Base-by-base conservation (phyloP, 2,113 vertebrate species). In the Pyxicephalus adspersus region DNA sequence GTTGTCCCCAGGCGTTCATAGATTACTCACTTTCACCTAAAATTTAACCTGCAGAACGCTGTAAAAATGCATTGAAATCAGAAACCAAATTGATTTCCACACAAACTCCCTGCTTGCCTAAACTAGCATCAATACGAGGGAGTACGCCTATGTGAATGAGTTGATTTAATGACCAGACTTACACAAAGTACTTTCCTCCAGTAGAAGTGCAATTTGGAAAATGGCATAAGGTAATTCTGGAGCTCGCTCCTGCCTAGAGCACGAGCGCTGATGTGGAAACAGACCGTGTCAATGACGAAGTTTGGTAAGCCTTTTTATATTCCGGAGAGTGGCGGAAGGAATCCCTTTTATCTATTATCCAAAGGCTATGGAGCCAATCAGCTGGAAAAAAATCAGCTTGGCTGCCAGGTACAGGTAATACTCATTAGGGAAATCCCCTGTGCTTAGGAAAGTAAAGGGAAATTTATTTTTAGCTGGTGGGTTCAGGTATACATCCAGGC, bases 81-180 rank as follows among this genome's bases (percentile, higher is more conserved):
- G 77, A 84, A 88, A 92, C 88, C 92, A 86, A 93, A 93, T 91
- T 91, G 91, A 94, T 93, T 93, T 94, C 88, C 89, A 90, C 91
- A 91, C 89, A 90, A 90, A 91, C 92, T 90, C 89, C 90, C 86
- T 89, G 84, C 89, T 92, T 90, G 88, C 90, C 89, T 92, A 91
- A 92, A 87, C 87, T 80, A 76, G 87, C 90, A 87, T 85, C 88
- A 74, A 83, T 80, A 85, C 85, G 88, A 88, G 68, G 77, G 64
- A 19, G 52, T 80, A 86, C 84, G 88, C 83, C 85, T 88, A 86
- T 83, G 89, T 90, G 89, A 90, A 91, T 90, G 88, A 86, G 85
- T 83, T 83, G 79, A 13, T 83, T 83, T 81, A 73, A 75, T 81
- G 80, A 81, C 23, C 29, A 57, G 34, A 22, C 45, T 34, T 20